These are phyloP conservation scores for Panzeria rudis DNA, from an alignment of 2,888 invertebrate species.

Conservation along the genomic window DNA sequence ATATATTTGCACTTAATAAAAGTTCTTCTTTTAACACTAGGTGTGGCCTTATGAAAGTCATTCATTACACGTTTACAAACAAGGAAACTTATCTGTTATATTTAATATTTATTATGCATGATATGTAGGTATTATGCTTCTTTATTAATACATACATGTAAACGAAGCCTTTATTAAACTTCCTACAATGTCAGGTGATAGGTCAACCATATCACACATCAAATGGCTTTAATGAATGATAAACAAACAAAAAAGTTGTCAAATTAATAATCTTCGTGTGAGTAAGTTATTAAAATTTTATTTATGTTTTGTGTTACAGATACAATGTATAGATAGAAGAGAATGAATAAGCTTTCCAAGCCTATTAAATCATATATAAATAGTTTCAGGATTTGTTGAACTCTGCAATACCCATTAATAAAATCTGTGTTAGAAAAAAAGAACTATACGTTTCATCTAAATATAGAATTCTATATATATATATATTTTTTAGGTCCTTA, in stretches of 20 bases:
- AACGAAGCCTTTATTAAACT: not conserved
- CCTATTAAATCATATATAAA: too few relatives aligned
- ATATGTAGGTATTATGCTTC: not conserved
- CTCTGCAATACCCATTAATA: not conserved
- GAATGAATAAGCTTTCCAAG: not conserved
- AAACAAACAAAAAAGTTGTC: not conserved
- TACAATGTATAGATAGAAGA: not conserved
- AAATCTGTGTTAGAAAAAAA: not conserved
- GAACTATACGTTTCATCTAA: not conserved
- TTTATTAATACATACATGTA: not conserved
- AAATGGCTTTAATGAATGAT: not conserved
- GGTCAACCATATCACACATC: not conserved
- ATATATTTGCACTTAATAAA: not conserved
- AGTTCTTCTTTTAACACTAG: not conserved
- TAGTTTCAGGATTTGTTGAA: not conserved
- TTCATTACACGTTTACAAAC: not conserved
- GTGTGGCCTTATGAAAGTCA: not conserved
- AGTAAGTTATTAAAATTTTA: not conserved
- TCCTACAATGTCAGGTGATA: not conserved
- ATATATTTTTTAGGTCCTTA: not conserved
- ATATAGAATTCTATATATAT: not conserved
- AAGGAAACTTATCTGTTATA: not conserved
- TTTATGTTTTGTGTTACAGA: not conserved
- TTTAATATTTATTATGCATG: not conserved
- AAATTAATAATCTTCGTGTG: not conserved